Conservation (phyloP, 2,797 vertebrate species). For the Parauchenoglanis punctatus region DNA sequence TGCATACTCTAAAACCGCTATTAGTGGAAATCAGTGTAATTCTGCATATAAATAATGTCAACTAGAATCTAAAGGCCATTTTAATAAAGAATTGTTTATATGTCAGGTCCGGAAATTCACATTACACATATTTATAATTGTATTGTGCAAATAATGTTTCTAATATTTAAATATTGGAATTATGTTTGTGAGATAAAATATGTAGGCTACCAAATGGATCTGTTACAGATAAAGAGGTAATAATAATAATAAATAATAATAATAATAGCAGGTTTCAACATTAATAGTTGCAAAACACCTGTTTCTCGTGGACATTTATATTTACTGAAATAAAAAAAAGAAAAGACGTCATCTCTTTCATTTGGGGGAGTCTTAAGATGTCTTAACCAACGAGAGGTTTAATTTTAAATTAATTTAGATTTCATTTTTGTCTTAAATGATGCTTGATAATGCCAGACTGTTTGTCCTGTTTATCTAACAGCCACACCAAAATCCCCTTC, state of each 20-base stretch:
- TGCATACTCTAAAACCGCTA: not conserved
- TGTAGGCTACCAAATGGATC: too few relatives aligned
- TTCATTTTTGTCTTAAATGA: not conserved
- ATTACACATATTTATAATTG: not conserved
- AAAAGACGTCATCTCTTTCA: too few relatives aligned
- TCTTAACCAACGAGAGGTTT: too few relatives aligned
- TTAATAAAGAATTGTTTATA: not conserved
- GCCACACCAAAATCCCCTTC: not conserved
- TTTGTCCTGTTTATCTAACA: too few relatives aligned
- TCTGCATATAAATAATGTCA: not conserved
- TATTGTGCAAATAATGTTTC: not conserved
- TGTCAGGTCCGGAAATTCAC: too few relatives aligned
- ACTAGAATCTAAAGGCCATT: not conserved
- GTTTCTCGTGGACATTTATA: too few relatives aligned
- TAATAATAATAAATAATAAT: too few relatives aligned
- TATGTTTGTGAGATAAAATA: not conserved
- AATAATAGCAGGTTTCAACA: too few relatives aligned
- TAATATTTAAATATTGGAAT: not conserved
- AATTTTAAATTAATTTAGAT: not conserved
- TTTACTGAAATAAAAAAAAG: too few relatives aligned
- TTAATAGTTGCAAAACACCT: too few relatives aligned
- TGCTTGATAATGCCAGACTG: not conserved
- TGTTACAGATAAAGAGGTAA: too few relatives aligned
- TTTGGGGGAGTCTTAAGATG: too few relatives aligned
- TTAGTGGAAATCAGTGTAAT: not conserved